Conservation (phyloP, 1,140 invertebrate species). For the Platyscapa corneri region DNA sequence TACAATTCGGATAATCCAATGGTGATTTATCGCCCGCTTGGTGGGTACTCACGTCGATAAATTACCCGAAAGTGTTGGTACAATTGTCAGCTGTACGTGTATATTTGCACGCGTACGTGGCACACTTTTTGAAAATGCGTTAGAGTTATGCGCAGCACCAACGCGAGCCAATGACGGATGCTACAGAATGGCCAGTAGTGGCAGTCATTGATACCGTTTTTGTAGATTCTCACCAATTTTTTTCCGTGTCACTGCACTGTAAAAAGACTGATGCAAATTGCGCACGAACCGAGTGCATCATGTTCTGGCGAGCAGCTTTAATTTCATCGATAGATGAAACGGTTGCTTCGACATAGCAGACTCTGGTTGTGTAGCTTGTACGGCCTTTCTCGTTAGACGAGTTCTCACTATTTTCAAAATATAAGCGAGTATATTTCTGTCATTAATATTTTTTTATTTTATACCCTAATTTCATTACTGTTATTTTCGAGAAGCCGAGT, state of each 20-base stretch:
- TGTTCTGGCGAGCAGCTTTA: not conserved
- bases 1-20: conserved; percentile 57
- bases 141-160: conserved; percentile 18
- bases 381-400: too few species aligned
- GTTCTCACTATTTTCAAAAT: not conserved
- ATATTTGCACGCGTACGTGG: not conserved
- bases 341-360: not conserved
- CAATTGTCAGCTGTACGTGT: conserved; percentile 6
- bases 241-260: not conserved
- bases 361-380: not conserved
- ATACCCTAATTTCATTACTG: too few species aligned
- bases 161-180: too few species aligned
- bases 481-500: too few species aligned
- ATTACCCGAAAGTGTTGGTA: conserved; percentile 44
- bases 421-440: not conserved
- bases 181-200: too few species aligned
- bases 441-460: not conserved
- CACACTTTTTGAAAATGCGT: conserved; percentile 37
- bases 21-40: conserved; percentile 53
- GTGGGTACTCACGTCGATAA: conserved; percentile 52
- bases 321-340: conserved; percentile 26
- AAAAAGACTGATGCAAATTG: not conserved
- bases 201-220: too few species aligned
- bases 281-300: not conserved
- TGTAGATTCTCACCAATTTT: not conserved